These are phyloP conservation scores for Cyrtorhinus lividipennis DNA, from an alignment of 1,140 invertebrate genomes.

Conservation along the genomic window DNA sequence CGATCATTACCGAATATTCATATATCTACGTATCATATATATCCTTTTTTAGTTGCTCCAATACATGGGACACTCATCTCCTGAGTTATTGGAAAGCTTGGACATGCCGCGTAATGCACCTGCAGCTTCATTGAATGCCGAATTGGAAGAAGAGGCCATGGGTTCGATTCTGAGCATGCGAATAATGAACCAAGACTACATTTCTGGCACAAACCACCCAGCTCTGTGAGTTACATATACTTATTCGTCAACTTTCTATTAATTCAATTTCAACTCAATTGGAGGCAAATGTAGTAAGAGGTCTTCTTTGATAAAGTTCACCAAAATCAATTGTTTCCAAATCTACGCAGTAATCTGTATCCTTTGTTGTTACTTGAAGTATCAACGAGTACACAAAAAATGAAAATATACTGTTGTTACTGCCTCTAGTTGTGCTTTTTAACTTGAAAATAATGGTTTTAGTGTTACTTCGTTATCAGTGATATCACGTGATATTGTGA, in stretches of 20 bases:
- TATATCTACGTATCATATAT: not conserved
- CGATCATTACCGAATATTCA: no score
- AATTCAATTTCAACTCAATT: no score
- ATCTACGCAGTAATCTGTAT: not conserved
- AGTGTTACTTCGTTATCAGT: no score
- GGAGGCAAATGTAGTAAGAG: not conserved
- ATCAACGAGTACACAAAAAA: no score
- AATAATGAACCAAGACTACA: conserved; percentile 57
- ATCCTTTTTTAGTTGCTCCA: conserved; percentile 51
- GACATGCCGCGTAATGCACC: conserved; percentile 55
- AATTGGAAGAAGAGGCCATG: conserved; percentile 67
- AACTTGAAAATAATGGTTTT: no score
- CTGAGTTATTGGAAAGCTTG: conserved; percentile 66
- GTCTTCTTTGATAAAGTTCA: no score
- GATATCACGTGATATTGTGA: no score
- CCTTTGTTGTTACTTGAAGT: no score
- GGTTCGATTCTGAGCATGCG: conserved; percentile 66
- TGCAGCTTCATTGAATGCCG: conserved; percentile 43
- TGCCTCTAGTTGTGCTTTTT: no score
- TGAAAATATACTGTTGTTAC: no score
- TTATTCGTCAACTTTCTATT: not conserved
- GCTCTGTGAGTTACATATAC: conserved; percentile 4
- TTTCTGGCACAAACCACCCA: conserved; percentile 30
- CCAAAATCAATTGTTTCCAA: not conserved
- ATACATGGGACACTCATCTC: conserved; percentile 82